These are phyloP conservation scores for Podarcis raffonei DNA, from an alignment of 2,113 vertebrate genomes.

Conservation along the genomic window DNA sequence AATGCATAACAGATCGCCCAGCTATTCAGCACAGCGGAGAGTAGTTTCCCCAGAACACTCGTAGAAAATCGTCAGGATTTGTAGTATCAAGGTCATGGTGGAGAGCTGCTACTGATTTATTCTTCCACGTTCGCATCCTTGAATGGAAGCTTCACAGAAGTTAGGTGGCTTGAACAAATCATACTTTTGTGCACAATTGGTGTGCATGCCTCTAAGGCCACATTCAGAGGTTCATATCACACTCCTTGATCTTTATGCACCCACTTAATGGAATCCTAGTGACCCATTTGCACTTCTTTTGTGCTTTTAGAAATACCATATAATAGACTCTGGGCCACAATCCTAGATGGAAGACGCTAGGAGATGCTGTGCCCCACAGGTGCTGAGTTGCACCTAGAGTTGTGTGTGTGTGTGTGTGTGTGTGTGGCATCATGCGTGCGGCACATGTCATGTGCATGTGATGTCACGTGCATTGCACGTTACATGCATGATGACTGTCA, in stretches of 20 bases:
- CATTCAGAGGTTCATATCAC: not conserved
- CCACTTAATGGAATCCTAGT: not conserved
- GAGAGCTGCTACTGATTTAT: not conserved
- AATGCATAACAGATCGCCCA: not conserved
- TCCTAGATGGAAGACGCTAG: not conserved
- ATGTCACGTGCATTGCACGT: no score
- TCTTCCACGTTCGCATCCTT: not conserved
- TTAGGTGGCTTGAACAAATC: not conserved
- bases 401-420: no score
- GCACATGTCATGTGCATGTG: no score
- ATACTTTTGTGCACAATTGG: not conserved
- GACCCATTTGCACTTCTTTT: not conserved
- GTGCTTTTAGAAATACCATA: not conserved
- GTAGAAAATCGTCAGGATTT: constrained; percentile 12
- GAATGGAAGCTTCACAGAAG: not conserved
- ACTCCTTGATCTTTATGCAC: not conserved
- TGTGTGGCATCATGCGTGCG: no score
- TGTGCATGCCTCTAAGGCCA: not conserved
- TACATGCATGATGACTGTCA: no score
- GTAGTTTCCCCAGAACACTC: not conserved
- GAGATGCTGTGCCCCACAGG: no score
- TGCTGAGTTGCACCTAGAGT: no score
- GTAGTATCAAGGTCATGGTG: not conserved
- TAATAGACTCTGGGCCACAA: not conserved
- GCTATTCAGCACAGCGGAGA: not conserved